These are phyloP conservation scores for Pica pica DNA, from an alignment of 2,113 vertebrate genomes.

Conservation along the genomic window DNA sequence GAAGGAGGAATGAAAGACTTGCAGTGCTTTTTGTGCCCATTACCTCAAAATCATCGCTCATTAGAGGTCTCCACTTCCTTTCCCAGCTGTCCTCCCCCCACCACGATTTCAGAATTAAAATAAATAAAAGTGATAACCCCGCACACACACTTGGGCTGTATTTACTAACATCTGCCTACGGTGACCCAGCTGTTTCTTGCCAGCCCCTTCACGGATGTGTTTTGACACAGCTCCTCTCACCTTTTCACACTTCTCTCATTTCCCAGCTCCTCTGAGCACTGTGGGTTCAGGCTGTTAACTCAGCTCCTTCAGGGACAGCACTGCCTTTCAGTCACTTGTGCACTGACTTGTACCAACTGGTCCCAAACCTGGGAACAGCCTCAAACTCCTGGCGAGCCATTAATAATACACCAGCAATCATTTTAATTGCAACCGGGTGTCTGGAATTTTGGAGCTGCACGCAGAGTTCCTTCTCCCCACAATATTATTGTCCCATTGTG, in stretches of 20 bases:
- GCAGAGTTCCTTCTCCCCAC: not conserved
- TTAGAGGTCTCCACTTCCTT: not conserved
- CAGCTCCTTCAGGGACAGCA: not conserved
- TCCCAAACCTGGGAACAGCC: not conserved
- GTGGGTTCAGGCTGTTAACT: not conserved
- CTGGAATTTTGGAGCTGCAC: not conserved
- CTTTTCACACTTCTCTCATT: not conserved
- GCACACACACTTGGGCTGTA: not conserved
- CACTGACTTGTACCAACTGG: not conserved
- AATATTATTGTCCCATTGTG: conserved; percentile 51
- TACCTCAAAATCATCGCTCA: not conserved
- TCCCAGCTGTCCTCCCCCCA: not conserved
- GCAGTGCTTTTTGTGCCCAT: not conserved
- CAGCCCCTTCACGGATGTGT: not conserved
- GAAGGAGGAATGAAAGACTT: not conserved
- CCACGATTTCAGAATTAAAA: not conserved
- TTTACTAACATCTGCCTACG: not conserved
- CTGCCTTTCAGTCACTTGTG: not conserved
- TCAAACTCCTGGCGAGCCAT: not conserved
- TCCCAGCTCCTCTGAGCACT: conserved; percentile 3
- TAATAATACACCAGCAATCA: conserved; percentile 17
- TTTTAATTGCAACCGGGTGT: conserved; percentile 17
- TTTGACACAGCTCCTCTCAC: not conserved
- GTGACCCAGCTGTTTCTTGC: not conserved
- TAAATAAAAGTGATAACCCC: not conserved